These are phyloP conservation scores for Aplysia californica DNA, from an alignment of 1,140 invertebrate species.

Conservation along the genomic window DNA sequence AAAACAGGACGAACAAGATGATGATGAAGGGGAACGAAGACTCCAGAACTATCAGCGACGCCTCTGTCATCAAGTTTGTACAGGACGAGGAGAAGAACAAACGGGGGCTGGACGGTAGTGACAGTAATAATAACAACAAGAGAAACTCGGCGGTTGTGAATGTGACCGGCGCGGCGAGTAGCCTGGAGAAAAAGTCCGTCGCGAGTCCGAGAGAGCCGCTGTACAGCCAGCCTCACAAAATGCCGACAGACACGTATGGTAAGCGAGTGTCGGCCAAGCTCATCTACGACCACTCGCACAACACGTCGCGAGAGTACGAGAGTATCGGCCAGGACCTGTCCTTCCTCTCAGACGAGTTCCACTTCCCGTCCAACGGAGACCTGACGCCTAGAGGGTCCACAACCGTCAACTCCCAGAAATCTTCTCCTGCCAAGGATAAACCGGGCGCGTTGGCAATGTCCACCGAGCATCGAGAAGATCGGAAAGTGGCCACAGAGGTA, in stretches of 20 bases:
- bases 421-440: too few relatives aligned
- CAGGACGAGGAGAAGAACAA: too few relatives aligned
- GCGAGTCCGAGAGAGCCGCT: too few relatives aligned
- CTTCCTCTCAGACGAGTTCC: constrained; percentile 1
- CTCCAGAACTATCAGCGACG: too few relatives aligned
- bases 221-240: too few relatives aligned
- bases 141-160: too few relatives aligned
- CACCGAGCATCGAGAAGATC: background rate
- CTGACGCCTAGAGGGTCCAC: background rate
- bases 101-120: too few relatives aligned
- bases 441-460: background rate
- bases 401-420: background rate
- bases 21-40: background rate
- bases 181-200: too few relatives aligned
- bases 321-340: background rate
- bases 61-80: too few relatives aligned
- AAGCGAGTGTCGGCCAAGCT: constrained; percentile 1
- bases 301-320: background rate
- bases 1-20: background rate
- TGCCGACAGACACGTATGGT: background rate
- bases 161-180: too few relatives aligned
- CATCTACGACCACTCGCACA: background rate
- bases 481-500: too few relatives aligned
- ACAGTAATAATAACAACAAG: too few relatives aligned
- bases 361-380: background rate